Percentiles rank a stretch among this genome's conserved stretches.
Conservation (phyloP, 2,113 vertebrate genomes). For the Syrrhaptes paradoxus region DNA sequence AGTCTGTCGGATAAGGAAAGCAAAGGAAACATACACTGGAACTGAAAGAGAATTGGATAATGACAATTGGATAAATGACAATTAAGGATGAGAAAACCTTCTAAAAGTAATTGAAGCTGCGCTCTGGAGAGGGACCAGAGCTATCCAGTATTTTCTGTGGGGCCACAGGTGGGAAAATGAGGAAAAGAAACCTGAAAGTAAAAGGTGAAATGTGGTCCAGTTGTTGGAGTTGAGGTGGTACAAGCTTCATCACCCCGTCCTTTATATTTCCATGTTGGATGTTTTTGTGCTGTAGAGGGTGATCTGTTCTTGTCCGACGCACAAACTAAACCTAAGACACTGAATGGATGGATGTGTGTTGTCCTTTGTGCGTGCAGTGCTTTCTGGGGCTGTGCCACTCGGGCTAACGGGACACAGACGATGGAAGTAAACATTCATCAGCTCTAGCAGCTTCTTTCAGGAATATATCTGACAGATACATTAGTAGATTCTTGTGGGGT, state of each 20-base stretch:
- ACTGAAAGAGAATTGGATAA: neutral
- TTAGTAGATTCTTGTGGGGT: neutral
- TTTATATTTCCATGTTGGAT: neutral
- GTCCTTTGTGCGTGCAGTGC: neutral
- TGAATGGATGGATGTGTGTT: neutral
- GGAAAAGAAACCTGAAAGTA: neutral
- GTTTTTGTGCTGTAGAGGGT: neutral
- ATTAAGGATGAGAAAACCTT: neutral
- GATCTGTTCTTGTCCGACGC: neutral
- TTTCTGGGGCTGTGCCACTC: neutral
- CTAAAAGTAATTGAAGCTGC: neutral
- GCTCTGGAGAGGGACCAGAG: neutral
- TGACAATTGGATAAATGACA: neutral
- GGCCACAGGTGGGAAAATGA: neutral
- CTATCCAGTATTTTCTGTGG: neutral
- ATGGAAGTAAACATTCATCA: neutral
- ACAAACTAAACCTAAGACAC: neutral
- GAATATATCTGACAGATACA: neutral
- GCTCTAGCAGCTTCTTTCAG: neutral
- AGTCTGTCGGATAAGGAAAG: neutral
- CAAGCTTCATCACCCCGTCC: neutral
- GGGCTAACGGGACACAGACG: neutral
- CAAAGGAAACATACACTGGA: neutral
- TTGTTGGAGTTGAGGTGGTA: neutral
- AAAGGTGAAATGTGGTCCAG: neutral